Evolutionary conservation across 2,113 vertebrate species (phyloP).

Genomic region (Chlorodrepanis virens): DNA sequence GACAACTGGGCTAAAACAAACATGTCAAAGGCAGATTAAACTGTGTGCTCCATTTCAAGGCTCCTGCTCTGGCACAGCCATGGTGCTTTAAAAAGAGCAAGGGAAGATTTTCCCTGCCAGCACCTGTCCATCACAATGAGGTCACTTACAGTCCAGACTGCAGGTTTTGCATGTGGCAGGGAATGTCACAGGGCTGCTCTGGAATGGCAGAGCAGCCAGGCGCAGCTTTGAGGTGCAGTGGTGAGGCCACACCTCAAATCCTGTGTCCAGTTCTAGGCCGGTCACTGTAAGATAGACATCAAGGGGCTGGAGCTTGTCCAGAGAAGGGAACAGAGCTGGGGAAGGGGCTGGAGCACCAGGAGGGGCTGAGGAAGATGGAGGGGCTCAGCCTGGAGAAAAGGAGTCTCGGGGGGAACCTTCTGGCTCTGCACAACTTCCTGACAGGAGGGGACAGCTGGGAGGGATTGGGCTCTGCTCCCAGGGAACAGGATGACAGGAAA

Average conservation of each 20-base stretch:
- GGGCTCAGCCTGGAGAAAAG: not conserved
- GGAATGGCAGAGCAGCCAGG: not conserved
- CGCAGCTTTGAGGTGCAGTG: not conserved
- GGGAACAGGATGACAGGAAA: rapidly evolving
- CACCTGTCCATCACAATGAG: not conserved
- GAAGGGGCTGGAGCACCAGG: not conserved
- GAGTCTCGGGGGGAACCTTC: not conserved
- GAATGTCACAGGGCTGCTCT: not conserved
- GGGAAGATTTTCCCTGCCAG: not conserved
- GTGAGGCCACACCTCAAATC: not conserved
- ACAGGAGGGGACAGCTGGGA: not conserved
- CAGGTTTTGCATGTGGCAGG: rapidly evolving
- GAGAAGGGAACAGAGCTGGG: rapidly evolving
- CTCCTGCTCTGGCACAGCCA: not conserved
- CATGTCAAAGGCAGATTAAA: not conserved
- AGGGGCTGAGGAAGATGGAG: not conserved
- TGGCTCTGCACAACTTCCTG: not conserved
- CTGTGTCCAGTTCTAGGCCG: not conserved
- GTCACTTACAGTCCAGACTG: not conserved
- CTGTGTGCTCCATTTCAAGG: not conserved
- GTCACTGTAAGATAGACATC: not conserved
- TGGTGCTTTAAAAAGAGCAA: not conserved
- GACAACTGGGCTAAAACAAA: not conserved
- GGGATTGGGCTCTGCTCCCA: rapidly evolving
- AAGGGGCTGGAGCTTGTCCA: rapidly evolving